Evolutionary conservation across 2,888 invertebrate genomes (phyloP), one percentile per base, ranked within the genome.

Genomic region (Aporophyla nigra): DNA sequence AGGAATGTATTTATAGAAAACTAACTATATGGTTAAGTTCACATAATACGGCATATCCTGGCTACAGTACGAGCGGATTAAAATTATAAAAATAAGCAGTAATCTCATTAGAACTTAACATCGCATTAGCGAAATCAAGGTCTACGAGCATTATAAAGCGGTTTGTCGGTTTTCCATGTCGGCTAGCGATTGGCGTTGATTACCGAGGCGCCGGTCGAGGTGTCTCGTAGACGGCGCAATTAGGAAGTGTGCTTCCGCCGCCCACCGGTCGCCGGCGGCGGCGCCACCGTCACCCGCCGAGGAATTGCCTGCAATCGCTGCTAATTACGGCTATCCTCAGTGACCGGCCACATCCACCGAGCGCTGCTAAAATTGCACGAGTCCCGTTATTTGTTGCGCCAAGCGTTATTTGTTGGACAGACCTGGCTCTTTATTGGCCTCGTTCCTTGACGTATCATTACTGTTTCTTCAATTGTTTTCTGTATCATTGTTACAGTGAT

Each of bases 211-310:
- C 96, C 96, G 95, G 94, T 91, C 91, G 94, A 96, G 96, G 96
- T 96, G 96, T 95, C 96, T 92, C 93, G 88, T 84, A 93, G 93
- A 94, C 94, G 88, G 88, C 94, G 93, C 94, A 96, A 96, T 96
- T 96, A 96, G 96, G 96, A 96, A 95, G 95, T 95, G 94, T 85
- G 93, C 93, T 95, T 96, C 96, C 96, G 96, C 96, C 96, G 96
- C 96, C 96, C 96, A 96, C 96, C 92, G 92, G 82, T 89, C 89
- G 84, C 85, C 88, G 89, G 93, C 92, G 84, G 88, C 94, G 93
- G 94, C 95, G 95, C 95, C 95, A 94, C 92, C 93, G 93, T 92
- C 96, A 94, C 95, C 94, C 93, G 93, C 92, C 93, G 93, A 93
- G 90, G 94, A 95, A 95, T 95, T 94, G 94, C 93, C 88, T 90